Conservation (phyloP, 2,888 invertebrate species). For the Thereva nobilitata region DNA sequence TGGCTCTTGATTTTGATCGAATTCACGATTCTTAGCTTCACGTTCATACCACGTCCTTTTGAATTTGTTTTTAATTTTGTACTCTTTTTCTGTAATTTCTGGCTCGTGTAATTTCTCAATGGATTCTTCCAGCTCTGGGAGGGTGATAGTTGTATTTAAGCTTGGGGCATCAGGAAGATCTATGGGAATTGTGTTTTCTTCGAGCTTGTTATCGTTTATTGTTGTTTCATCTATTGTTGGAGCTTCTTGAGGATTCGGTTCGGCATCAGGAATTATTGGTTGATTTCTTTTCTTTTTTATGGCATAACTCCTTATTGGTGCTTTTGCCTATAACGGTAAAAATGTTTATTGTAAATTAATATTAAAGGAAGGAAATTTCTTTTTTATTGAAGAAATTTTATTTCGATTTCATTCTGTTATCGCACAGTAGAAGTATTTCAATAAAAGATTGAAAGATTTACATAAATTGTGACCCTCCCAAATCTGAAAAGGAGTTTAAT, state of each 20-base stretch:
- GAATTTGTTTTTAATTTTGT: conserved; percentile 56
- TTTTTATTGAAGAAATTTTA: no score
- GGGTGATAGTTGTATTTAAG: not conserved
- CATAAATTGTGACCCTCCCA: no score
- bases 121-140: not conserved
- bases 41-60: conserved; percentile 53
- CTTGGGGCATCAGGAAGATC: conserved; percentile 37
- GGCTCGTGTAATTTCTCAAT: not conserved
- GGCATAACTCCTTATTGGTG: conserved; percentile 50
- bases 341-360: not conserved
- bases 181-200: conserved; percentile 11
- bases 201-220: not conserved
- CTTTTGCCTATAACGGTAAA: conserved; percentile 27
- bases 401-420: no score
- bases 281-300: conserved; percentile 55
- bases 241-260: conserved; percentile 47
- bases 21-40: conserved; percentile 38
- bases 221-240: conserved; percentile 41
- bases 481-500: no score
- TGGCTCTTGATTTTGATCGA: conserved; percentile 18
- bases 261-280: conserved; percentile 42
- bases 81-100: conserved; percentile 46
- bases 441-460: no score
- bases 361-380: no score
- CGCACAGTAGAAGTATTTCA: no score